A percentile compares a stretch with the other conserved stretches of the same genome.
Evolutionary conservation across 1,140 invertebrate species (phyloP).

Genomic region (Drosophila takahashii): DNA sequence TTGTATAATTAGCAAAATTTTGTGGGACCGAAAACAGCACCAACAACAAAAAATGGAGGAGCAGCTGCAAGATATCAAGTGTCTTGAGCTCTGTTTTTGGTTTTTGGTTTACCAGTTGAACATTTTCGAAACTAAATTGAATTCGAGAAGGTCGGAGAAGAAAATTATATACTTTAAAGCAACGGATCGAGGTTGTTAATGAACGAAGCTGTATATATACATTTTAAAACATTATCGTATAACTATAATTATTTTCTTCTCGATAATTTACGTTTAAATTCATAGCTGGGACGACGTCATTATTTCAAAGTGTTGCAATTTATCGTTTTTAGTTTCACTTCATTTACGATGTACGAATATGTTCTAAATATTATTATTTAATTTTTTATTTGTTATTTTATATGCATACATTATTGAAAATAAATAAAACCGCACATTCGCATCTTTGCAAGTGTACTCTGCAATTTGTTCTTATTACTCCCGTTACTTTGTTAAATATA

Average conservation of each 20-base stretch:
- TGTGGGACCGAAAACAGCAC: slow-evolving; percentile 75
- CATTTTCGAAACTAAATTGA: slow-evolving; percentile 12
- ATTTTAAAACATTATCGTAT: slow-evolving; percentile 78
- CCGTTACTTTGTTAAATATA: slow-evolving; percentile 11
- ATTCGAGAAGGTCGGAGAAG: slow-evolving; percentile 21
- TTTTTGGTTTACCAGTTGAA: slow-evolving; percentile 52
- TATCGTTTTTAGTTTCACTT: slow-evolving; percentile 68
- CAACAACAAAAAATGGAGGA: slow-evolving; percentile 12
- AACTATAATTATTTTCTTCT: slow-evolving; percentile 78
- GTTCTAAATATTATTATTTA: slow-evolving; percentile 60
- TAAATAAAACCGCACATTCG: slow-evolving; percentile 59
- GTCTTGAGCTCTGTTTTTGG: slow-evolving; percentile 32
- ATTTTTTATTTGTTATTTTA: slow-evolving; percentile 76
- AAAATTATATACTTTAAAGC: slow-evolving; percentile 41
- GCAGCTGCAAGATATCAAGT: slow-evolving; percentile 25
- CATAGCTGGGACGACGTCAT: slow-evolving; percentile 60
- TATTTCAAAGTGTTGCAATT: slow-evolving; percentile 67
- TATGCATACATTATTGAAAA: slow-evolving; percentile 73
- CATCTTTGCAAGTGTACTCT: slow-evolving; percentile 49
- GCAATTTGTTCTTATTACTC: slow-evolving; percentile 15
- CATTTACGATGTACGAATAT: slow-evolving; percentile 62
- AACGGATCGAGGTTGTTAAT: slow-evolving; percentile 71
- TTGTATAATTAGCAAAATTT: slow-evolving; percentile 79
- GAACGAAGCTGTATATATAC: slow-evolving; percentile 81
- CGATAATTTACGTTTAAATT: slow-evolving; percentile 67